These are phyloP conservation scores for Peromyscus maniculatus DNA, from an alignment of 2,113 vertebrate genomes.

Conservation along the genomic window DNA sequence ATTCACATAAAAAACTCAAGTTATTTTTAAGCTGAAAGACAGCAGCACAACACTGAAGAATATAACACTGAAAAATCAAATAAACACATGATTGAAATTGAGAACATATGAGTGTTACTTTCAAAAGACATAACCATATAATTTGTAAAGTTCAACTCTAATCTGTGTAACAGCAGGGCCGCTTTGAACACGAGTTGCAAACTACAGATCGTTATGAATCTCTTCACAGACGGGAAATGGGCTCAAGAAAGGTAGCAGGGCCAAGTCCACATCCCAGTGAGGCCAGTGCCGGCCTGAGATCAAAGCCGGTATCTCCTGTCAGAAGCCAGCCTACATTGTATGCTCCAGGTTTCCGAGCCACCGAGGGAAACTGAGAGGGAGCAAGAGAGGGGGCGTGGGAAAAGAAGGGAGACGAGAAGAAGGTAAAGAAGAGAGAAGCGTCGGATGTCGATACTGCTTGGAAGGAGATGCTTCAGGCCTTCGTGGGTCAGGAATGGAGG, in stretches of 20 bases:
- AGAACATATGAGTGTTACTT: not conserved
- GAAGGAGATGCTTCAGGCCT: not conserved
- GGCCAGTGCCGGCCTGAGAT: not conserved
- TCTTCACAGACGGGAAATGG: not conserved
- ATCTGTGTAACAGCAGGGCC: not conserved
- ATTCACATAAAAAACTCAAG: conserved; percentile 1
- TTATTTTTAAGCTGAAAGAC: conserved; percentile 64
- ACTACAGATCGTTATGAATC: not conserved
- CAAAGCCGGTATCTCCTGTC: not conserved
- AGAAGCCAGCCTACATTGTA: not conserved
- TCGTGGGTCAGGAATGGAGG: not conserved
- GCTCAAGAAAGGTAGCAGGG: not conserved
- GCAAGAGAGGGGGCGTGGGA: not conserved
- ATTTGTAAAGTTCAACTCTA: conserved; percentile 31
- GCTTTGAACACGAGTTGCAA: not conserved
- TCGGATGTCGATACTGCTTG: not conserved
- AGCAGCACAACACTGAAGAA: conserved; percentile 11
- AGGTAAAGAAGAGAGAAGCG: too few relatives aligned
- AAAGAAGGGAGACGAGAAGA: not conserved
- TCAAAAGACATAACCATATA: conserved; percentile 26
- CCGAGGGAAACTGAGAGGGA: not conserved
- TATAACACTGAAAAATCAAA: conserved; percentile 43
- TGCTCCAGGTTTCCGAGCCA: not conserved
- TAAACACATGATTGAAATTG: not conserved
- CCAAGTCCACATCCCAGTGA: not conserved